Evolutionary conservation across 2,797 vertebrate genomes (phyloP).

Genomic region (Borostomias antarcticus): DNA sequence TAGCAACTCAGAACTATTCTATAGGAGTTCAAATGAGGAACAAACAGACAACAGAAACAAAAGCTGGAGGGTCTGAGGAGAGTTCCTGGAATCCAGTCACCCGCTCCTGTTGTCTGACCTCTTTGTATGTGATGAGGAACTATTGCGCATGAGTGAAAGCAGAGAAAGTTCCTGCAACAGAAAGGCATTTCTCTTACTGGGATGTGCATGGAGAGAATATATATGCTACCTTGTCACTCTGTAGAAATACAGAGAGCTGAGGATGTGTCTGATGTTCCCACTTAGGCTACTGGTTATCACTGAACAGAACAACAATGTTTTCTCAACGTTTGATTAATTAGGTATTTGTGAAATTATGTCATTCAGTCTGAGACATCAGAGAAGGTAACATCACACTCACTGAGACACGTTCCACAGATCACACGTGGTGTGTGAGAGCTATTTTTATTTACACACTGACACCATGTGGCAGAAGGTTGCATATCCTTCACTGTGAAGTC

Average conservation of each 20-base stretch:
- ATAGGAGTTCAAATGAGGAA: constrained; percentile 15
- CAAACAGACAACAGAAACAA: neutral
- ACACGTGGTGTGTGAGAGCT: neutral
- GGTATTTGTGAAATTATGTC: too few relatives aligned
- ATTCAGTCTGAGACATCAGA: too few relatives aligned
- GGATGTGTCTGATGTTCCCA: too few relatives aligned
- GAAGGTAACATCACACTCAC: too few relatives aligned
- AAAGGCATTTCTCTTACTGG: too few relatives aligned
- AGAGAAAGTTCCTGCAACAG: neutral
- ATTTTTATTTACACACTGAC: constrained; percentile 44
- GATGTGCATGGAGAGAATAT: too few relatives aligned
- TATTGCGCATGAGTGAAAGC: neutral
- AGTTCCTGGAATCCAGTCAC: constrained; percentile 1
- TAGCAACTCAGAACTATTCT: neutral
- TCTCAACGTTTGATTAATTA: neutral
- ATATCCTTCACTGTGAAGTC: neutral
- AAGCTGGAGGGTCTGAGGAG: neutral
- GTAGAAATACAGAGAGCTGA: too few relatives aligned
- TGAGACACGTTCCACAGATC: too few relatives aligned
- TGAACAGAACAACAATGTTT: neutral
- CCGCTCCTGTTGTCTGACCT: constrained; percentile 17
- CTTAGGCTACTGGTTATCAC: too few relatives aligned
- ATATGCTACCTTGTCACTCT: too few relatives aligned
- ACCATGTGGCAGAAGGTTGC: constrained; percentile 50
- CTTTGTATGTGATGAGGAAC: neutral